A percentile compares a stretch with the other conserved stretches of the same genome.
These are phyloP conservation scores for Alexandromys oeconomus DNA, from an alignment of 2,797 vertebrate species.

Conservation along the genomic window DNA sequence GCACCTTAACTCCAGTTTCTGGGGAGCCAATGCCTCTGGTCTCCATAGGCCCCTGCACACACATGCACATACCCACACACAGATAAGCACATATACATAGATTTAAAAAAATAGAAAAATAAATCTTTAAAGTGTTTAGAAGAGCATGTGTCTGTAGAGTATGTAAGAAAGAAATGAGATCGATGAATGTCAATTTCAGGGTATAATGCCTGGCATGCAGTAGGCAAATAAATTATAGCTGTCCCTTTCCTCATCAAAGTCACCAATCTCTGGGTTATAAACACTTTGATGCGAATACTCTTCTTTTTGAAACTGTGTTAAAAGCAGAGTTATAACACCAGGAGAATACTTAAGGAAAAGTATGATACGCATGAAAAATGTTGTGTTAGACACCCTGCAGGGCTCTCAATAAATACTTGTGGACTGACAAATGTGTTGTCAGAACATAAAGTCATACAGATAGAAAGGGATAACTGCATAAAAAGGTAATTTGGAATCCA, in stretches of 20 bases:
- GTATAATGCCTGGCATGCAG: not conserved
- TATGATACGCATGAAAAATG: conserved; percentile 52
- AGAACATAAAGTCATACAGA: conserved; percentile 61
- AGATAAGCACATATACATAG: not conserved
- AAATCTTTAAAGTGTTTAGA: not conserved
- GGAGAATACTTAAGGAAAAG: conserved; percentile 69
- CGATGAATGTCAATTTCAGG: not conserved
- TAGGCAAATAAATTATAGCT: conserved; percentile 35
- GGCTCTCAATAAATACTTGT: conserved; percentile 71
- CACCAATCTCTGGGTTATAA: conserved; percentile 54
- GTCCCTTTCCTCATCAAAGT: conserved; percentile 32
- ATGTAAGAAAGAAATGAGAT: not conserved
- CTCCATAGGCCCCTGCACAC: not conserved
- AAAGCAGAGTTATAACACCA: conserved; percentile 62
- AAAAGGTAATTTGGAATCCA: conserved; percentile 71
- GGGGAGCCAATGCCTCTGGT: not conserved
- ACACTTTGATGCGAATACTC: conserved; percentile 54
- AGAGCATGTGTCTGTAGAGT: not conserved
- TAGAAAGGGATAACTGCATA: conserved; percentile 40
- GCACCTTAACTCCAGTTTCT: not conserved
- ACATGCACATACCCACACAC: not conserved
- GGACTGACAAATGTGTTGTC: conserved; percentile 66
- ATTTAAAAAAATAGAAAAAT: not conserved
- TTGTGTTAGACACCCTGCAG: not conserved
- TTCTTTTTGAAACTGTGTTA: conserved; percentile 67